A percentile compares a stretch with the other conserved stretches of the same genome.
Evolutionary conservation across 1,140 invertebrate species (phyloP).

Genomic region (Homarus americanus): DNA sequence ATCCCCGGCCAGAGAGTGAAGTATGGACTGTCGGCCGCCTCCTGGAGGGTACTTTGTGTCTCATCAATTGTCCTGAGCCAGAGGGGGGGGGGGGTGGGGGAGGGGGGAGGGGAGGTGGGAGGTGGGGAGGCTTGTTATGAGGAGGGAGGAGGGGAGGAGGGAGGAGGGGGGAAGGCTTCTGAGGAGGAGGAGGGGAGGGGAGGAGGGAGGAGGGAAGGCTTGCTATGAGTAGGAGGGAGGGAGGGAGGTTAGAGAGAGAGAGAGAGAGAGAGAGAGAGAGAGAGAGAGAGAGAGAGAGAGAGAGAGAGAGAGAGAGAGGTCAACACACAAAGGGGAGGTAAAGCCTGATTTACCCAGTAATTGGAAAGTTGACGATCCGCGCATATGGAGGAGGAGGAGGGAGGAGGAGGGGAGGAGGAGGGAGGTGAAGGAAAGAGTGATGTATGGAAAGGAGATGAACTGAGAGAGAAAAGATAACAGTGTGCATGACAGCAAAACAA

Average conservation of each 20-base stretch:
- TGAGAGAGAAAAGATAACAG: too few relatives aligned
- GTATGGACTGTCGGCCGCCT: too few relatives aligned
- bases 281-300: constrained; percentile 26
- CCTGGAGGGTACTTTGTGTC: too few relatives aligned
- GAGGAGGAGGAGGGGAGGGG: background rate
- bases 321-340: background rate
- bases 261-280: background rate
- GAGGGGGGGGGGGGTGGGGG: background rate
- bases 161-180: too few relatives aligned
- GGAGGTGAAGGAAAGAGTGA: background rate
- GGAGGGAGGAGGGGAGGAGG: background rate
- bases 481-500: too few relatives aligned
- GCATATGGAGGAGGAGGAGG: background rate
- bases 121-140: background rate
- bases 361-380: too few relatives aligned
- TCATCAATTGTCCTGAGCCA: too few relatives aligned
- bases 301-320: background rate
- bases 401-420: background rate
- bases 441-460: background rate
- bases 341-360: too few relatives aligned
- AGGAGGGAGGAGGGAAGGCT: background rate
- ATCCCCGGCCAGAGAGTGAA: too few relatives aligned
- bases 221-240: too few relatives aligned
- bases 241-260: too few relatives aligned
- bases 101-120: background rate